Evolutionary conservation across 1,140 invertebrate species (phyloP), one percentile per base, ranked within the genome.

Genomic region (Diploscapter pachys): DNA sequence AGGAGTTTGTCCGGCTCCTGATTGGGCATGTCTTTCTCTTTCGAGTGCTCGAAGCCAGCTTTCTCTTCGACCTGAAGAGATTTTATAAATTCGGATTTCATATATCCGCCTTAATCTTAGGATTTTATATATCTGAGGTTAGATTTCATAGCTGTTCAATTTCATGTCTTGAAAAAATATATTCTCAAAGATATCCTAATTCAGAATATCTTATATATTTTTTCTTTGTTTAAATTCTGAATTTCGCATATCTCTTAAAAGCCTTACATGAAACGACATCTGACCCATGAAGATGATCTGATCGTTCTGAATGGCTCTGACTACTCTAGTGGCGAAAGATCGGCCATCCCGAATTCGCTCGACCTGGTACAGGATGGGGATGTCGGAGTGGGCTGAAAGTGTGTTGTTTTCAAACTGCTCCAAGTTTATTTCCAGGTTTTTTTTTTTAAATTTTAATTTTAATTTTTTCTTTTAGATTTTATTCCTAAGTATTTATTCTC

Each of bases 231-330:
- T 50, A 65, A 31, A 9, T 8, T 65, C 51, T 50, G 31, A 2
- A 54, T 50, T 9, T n/a, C 3, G 13, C 8, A 72, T 13, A 80
- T 80, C 3, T n/a, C 78, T 5, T 72, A 74, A 5, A 50, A 2
- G 0, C 11, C 48, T 52, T 50, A 68, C 66, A 11, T 51, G 5
- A 53, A 68, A 68, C 48, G 66, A 68, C 9, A 68, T 52, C 11
- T 68, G 9, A n/a, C 13, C 50, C 8, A 55, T n/a, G 50, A 52
- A 68, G 5, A 68, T n/a, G 8, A 68, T 52, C 57, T 54, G 5
- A 9, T 54, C 50, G 11, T 68, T 68, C 48, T 68, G 66, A n/a
- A n/a, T 68, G 53, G 66, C 66, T 53, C 11, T 5, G 6, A 68
- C 66, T 9, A 11, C 6, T 6, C 66, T 6, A 52, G 48, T 68